Evolutionary conservation across 2,113 vertebrate species (phyloP), one percentile per base, ranked within the genome.

Genomic region (Corynorhinus townsendii): DNA sequence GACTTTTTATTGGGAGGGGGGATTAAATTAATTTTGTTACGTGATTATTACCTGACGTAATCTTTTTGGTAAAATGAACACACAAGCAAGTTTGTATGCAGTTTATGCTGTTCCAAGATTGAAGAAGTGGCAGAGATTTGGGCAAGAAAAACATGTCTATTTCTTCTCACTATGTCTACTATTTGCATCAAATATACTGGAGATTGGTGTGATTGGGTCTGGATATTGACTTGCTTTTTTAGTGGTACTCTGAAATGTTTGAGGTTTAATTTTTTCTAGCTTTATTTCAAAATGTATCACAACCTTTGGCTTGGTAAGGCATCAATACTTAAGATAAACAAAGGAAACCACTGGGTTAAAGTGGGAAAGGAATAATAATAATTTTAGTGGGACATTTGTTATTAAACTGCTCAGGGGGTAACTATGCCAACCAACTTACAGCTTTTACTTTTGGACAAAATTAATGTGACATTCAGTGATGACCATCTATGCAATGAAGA

Each of bases 21-120:
- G 56, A n/a, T 86, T 72, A 45, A 82, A 77, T 91, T 62, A 80
- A 94, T 45, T 87, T 35, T 20, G 43, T 79, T 75, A 16, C 64
- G 43, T 16, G 30, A 73, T 68, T 62, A 85, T 80, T 76, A 64
- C 68, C 43, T 66, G 33, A 93, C 38, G 56, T 86, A 35, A 85
- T 91, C 47, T 72, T 90, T 88, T 86, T 76, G 73, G 43, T 93
- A 62, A 94, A 94, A 64, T 93, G 89, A 93, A 91, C 77, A 95
- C 76, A 76, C 80, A 35, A 49, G 38, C 64, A 56, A 45, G 38
- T 85, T 68, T 81, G 66, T 64, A 72, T 73, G 66, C 40, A 22
- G 72, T 56, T 62, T 79, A 82, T 22, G 22, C 43, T 90, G 28
- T 93, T 88, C 49, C 82, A 72, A 88, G 84, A 54, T 43, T 12